Conservation (phyloP, 2,113 vertebrate species). For the Puffinus mauretanicus region DNA sequence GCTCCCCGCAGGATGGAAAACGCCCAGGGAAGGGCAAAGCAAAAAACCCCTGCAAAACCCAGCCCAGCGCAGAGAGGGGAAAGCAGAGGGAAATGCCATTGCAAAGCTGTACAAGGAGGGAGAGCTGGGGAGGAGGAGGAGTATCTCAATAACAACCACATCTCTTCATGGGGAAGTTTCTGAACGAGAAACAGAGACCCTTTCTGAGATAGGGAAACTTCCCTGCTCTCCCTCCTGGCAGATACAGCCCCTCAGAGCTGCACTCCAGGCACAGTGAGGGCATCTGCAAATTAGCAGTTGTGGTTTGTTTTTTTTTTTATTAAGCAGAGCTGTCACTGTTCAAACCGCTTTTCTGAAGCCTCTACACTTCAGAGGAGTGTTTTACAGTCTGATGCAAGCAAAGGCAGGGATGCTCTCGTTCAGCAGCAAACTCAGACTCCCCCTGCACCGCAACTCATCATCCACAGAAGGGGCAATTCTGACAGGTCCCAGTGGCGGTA, state of each 20-base stretch:
- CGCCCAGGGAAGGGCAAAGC: background rate
- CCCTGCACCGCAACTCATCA: conserved; percentile 34
- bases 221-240: background rate
- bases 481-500: background rate
- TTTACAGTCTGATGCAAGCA: background rate
- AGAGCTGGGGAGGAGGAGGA: background rate
- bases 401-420: background rate
- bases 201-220: background rate
- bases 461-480: background rate
- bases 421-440: background rate
- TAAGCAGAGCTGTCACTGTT: background rate
- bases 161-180: conserved; percentile 13
- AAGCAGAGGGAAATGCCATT: background rate
- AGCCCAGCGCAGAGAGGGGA: background rate
- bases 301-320: background rate
- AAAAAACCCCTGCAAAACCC: background rate
- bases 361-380: background rate
- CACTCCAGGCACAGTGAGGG: background rate
- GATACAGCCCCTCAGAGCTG: background rate
- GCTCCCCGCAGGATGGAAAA: background rate
- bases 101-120: background rate
- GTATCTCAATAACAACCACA: background rate
- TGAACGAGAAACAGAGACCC: background rate
- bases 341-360: background rate
- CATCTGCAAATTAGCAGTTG: background rate